phyloP scores from a whole-genome alignment of 2,888 invertebrate genomes.

The Agrotis puta region DNA sequence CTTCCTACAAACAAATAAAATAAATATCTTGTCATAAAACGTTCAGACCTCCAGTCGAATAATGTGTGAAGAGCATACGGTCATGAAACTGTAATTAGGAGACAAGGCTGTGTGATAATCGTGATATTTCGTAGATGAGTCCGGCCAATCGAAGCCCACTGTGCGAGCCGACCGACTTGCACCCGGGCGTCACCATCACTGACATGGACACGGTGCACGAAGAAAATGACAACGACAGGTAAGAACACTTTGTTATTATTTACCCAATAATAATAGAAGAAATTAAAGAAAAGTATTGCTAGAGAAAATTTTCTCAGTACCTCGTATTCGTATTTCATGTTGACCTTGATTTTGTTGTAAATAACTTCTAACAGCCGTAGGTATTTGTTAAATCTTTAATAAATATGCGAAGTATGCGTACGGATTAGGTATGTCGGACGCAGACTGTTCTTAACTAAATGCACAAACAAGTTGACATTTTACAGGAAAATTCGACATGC shows the following conservation, averaged over 20 bases:
- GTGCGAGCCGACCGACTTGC: constrained; percentile 79
- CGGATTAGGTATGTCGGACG: neutral
- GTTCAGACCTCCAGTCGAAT: constrained; percentile 13
- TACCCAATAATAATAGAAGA: neutral
- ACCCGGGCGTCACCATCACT: constrained; percentile 84
- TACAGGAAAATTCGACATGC: neutral
- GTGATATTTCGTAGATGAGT: constrained; percentile 83
- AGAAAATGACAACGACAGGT: constrained; percentile 89
- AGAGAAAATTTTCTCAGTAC: neutral
- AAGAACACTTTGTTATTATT: constrained; percentile 39
- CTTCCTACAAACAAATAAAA: constrained; percentile 27
- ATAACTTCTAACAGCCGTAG: too few relatives aligned
- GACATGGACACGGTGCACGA: constrained; percentile 90
- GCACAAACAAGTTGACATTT: constrained; percentile 1
- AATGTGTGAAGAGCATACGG: constrained; percentile 42
- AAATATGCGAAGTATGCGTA: neutral
- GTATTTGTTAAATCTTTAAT: neutral
- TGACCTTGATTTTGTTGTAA: too few relatives aligned
- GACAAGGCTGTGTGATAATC: constrained; percentile 62
- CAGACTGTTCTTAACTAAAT: neutral
- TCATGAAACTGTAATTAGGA: constrained; percentile 55
- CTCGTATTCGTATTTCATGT: too few relatives aligned
- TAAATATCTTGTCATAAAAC: constrained; percentile 34
- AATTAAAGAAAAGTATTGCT: neutral
- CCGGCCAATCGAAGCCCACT: constrained; percentile 80